Conservation (phyloP, 2,888 invertebrate genomes). For the Sesia apiformis region DNA sequence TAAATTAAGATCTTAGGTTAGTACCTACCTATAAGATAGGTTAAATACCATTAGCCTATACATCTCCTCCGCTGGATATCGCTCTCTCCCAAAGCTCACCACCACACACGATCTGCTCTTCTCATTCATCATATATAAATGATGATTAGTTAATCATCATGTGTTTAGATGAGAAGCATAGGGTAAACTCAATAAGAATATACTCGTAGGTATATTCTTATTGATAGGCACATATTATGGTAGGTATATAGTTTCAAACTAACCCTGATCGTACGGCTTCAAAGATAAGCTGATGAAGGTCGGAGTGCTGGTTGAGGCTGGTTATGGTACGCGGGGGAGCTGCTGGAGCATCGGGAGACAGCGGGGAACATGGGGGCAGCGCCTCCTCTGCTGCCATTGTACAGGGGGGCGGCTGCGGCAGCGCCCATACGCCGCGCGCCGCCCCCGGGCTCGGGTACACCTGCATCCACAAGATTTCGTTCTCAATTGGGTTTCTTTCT, state of each 20-base stretch:
- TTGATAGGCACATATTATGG: background rate
- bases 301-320: conserved; percentile 55
- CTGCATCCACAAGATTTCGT: conserved; percentile 38
- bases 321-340: conserved; percentile 53
- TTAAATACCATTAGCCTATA: too few relatives aligned
- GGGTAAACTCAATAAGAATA: too few relatives aligned
- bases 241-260: conserved; percentile 15
- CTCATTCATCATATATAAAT: too few relatives aligned
- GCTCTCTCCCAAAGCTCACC: too few relatives aligned
- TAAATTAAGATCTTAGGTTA: too few relatives aligned
- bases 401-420: conserved; percentile 85
- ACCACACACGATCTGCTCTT: too few relatives aligned
- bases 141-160: too few relatives aligned
- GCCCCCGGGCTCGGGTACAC: conserved; percentile 91
- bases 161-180: too few relatives aligned
- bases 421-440: conserved; percentile 92
- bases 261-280: conserved; percentile 91
- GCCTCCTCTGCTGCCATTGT: conserved; percentile 83
- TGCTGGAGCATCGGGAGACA: conserved; percentile 59
- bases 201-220: too few relatives aligned
- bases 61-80: too few relatives aligned
- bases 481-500: too few relatives aligned
- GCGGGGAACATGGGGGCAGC: conserved; percentile 59
- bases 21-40: too few relatives aligned
- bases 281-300: conserved; percentile 82